Conservation (phyloP, 2,888 invertebrate genomes). For the Galeruca laticollis region DNA sequence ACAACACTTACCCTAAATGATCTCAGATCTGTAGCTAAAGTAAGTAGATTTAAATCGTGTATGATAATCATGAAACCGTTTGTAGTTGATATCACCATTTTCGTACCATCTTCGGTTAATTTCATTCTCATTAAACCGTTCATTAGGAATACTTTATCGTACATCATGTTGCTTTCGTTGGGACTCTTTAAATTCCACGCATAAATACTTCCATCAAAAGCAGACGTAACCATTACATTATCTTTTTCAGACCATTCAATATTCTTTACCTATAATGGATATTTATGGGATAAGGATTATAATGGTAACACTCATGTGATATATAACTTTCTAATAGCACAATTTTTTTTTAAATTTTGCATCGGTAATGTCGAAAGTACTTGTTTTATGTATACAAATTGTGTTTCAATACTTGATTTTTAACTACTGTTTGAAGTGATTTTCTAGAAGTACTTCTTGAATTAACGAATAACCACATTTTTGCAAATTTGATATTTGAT, state of each 20-base stretch:
- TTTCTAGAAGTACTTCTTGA: no score
- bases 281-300: background rate
- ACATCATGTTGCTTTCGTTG: constrained; percentile 81
- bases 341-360: no score
- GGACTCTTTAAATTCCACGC: constrained; percentile 94
- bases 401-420: no score
- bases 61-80: constrained; percentile 91
- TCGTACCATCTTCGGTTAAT: constrained; percentile 85
- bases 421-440: no score
- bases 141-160: constrained; percentile 88
- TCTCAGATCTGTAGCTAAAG: constrained; percentile 82
- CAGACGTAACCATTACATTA: constrained; percentile 88
- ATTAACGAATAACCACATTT: no score
- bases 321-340: no score
- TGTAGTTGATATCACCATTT: constrained; percentile 92
- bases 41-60: constrained; percentile 86
- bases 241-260: constrained; percentile 91
- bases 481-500: no score
- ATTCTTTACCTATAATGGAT: constrained; percentile 78
- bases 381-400: no score
- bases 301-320: no score
- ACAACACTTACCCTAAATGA: constrained; percentile 80
- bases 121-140: constrained; percentile 88
- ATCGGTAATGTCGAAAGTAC: no score
- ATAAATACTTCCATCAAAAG: constrained; percentile 92